Evolutionary conservation across 2,113 vertebrate genomes (phyloP), one percentile per base, ranked within the genome.

Genomic region (Forbesichthys agassizii): DNA sequence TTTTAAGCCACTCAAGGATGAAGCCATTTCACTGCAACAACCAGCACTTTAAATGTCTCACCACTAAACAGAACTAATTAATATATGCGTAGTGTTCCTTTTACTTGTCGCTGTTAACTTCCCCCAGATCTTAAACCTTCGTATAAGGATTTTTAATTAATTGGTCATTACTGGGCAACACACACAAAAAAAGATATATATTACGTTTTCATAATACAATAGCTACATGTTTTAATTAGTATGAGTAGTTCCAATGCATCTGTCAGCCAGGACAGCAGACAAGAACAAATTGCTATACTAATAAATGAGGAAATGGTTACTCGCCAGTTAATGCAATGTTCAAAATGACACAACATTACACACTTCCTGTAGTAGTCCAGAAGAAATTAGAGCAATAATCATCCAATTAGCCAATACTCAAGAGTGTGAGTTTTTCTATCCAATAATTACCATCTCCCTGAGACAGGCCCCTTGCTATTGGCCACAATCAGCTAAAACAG

Each of bases 1-100:
- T 82, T 85, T 81, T 83, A 66, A 83, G 84, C 61, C 78, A 74
- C 79, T 89, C 81, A 74, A 78, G 80, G 70, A 69, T 84, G 84
- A 91, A 72, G 69, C 78, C 67, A 69, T 81, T 88, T 80, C 56
- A 86, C 68, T 72, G 82, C 73, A 61, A 83, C 75, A 55, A 61
- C 54, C 69, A 33, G 64, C 27, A 54, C 68, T 73, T 56, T 79
- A 68, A 83, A 71, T 56, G 52, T 57, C 66, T 27, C 67, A 46
- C 33, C 61, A 64, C 70, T 65, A 46, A 60, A 66, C 72, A 81
- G 78, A 27, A 77, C 79, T 66, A 75, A 82, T 87, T 74, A 79
- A 80, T 49, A 12, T 42, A 46, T 27, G 3, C 56, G 11, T 10
- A 7, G 20, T 12, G 5, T 6, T 5, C 20, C 20, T 58, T 33